Conservation (phyloP, 2,888 invertebrate species). For the Aphodius sticticus region DNA sequence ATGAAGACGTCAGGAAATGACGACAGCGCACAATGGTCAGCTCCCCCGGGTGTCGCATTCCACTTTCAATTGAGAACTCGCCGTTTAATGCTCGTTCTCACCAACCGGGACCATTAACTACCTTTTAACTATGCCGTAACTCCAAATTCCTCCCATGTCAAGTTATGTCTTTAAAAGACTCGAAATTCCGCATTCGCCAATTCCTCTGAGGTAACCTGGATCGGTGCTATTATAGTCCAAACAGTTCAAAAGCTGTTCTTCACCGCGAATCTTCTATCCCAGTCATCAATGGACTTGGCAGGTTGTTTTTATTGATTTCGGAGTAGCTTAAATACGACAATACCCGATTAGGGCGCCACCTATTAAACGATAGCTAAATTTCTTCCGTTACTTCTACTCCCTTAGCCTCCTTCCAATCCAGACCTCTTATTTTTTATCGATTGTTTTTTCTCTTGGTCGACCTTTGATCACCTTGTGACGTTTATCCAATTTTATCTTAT, state of each 20-base stretch:
- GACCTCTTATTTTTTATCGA: no score
- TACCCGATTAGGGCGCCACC: no score
- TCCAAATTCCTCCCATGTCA: background rate
- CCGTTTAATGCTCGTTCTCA: background rate
- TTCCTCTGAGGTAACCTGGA: background rate
- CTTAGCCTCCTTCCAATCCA: no score
- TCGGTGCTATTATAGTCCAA: background rate
- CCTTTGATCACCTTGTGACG: no score
- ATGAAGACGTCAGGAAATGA: background rate
- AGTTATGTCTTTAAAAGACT: background rate
- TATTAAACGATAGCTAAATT: no score
- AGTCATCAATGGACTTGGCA: no score
- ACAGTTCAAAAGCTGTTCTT: background rate
- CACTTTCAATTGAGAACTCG: background rate
- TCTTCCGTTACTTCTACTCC: no score
- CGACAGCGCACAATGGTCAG: background rate
- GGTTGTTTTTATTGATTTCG: no score
- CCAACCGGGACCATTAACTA: background rate
- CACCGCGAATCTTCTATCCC: no score
- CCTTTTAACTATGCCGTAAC: background rate
- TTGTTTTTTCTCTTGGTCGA: no score
- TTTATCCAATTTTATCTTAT: no score
- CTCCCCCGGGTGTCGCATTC: background rate
- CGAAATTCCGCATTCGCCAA: background rate
- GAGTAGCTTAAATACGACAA: no score